Conservation (phyloP, 2,888 invertebrate species). For the Caenorhabditis japonica region DNA sequence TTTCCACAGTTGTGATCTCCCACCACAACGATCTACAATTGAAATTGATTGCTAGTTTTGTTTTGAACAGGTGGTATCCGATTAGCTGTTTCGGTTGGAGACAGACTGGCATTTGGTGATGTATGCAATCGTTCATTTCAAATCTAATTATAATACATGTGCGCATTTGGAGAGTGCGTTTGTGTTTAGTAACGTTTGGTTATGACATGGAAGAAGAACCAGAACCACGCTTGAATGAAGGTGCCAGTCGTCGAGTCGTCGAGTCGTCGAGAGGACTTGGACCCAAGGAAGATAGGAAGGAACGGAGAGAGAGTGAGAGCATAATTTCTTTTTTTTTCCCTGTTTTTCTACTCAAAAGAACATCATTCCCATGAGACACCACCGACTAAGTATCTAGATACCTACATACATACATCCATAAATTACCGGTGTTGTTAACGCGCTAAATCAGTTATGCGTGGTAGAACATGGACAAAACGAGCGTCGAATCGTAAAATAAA, state of each 20-base stretch:
- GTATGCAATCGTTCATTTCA: slow-evolving; percentile 18
- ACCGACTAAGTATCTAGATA: too few relatives aligned
- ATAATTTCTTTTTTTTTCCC: too few relatives aligned
- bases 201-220: too few relatives aligned
- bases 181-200: slow-evolving; percentile 11
- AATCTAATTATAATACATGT: slow-evolving; percentile 33
- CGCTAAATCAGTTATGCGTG: slow-evolving; percentile 49
- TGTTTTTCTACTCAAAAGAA: too few relatives aligned
- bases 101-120: not conserved
- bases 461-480: slow-evolving; percentile 24
- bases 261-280: too few relatives aligned
- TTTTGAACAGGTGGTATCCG: slow-evolving; percentile 37
- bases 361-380: slow-evolving; percentile 17
- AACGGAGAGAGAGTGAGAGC: too few relatives aligned
- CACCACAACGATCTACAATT: slow-evolving; percentile 68
- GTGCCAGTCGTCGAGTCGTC: too few relatives aligned
- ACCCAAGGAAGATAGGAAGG: too few relatives aligned
- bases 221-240: not conserved
- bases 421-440: slow-evolving; percentile 42
- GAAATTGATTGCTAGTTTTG: slow-evolving; percentile 21
- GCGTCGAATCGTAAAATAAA: slow-evolving; percentile 37
- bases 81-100: slow-evolving; percentile 24
- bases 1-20: slow-evolving; percentile 78
- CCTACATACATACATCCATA: slow-evolving; percentile 17
- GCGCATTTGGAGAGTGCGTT: slow-evolving; percentile 28